Evolutionary conservation across 2,888 invertebrate species (phyloP).

Genomic region (Andrena hattorfiana): DNA sequence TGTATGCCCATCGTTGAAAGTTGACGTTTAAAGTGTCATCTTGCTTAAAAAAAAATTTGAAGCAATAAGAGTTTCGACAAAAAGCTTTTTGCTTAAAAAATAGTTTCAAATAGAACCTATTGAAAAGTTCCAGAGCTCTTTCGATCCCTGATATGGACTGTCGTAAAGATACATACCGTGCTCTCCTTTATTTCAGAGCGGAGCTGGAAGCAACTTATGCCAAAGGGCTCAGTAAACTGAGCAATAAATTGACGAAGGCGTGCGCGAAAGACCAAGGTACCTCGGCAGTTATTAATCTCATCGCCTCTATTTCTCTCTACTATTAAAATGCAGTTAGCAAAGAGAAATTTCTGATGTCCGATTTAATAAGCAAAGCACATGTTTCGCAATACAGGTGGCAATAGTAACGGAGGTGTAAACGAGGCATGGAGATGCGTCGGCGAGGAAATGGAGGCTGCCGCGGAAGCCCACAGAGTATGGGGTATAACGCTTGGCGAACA

Average conservation of each 20-base stretch:
- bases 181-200: constrained; percentile 88
- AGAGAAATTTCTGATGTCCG: neutral
- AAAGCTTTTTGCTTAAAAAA: too few relatives aligned
- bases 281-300: neutral
- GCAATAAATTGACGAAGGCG: constrained; percentile 93
- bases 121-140: too few relatives aligned
- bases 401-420: constrained; percentile 92
- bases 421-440: constrained; percentile 97
- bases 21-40: too few relatives aligned
- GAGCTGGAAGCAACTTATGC: constrained; percentile 96
- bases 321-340: neutral
- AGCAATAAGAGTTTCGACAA: too few relatives aligned
- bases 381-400: constrained; percentile 85
- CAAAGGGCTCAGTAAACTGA: constrained; percentile 95
- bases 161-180: neutral
- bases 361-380: neutral
- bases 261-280: constrained; percentile 87
- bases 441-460: constrained; percentile 96
- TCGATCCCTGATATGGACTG: too few relatives aligned
- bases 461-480: constrained; percentile 95
- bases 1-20: too few relatives aligned
- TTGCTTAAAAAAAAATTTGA: too few relatives aligned
- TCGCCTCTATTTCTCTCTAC: too few relatives aligned
- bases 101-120: too few relatives aligned
- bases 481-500: constrained; percentile 93